phyloP scores from a whole-genome alignment of 2,888 invertebrate genomes.

The Ephialtes manifestator region DNA sequence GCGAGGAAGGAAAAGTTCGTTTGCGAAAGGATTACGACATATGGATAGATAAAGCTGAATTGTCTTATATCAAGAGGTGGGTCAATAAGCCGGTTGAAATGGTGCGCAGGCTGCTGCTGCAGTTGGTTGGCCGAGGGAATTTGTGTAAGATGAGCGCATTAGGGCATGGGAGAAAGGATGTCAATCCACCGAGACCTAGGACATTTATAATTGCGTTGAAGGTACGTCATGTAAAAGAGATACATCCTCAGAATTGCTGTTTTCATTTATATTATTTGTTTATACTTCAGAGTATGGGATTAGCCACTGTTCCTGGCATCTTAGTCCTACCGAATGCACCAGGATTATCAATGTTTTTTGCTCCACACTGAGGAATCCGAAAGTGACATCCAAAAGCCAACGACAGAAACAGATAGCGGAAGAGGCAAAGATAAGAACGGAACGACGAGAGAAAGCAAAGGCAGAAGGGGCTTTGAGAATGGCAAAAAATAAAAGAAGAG shows the following conservation, averaged over 20 bases:
- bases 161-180: not conserved
- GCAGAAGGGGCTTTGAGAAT: not conserved
- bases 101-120: not conserved
- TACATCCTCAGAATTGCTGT: not conserved
- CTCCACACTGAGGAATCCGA: not conserved
- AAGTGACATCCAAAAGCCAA: not conserved
- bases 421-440: not conserved
- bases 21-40: not conserved
- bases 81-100: not conserved
- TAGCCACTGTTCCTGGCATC: not conserved
- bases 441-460: not conserved
- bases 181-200: not conserved
- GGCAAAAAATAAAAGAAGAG: not conserved
- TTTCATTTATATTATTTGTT: not conserved
- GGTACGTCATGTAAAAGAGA: not conserved
- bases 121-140: not conserved
- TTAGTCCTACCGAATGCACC: not conserved
- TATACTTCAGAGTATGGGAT: not conserved
- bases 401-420: not conserved
- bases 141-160: not conserved
- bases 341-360: not conserved
- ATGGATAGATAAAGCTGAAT: not conserved
- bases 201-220: not conserved
- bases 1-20: not conserved
- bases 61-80: not conserved